Evolutionary conservation across 2,888 invertebrate species (phyloP).

Genomic region (Morpho helenor): DNA sequence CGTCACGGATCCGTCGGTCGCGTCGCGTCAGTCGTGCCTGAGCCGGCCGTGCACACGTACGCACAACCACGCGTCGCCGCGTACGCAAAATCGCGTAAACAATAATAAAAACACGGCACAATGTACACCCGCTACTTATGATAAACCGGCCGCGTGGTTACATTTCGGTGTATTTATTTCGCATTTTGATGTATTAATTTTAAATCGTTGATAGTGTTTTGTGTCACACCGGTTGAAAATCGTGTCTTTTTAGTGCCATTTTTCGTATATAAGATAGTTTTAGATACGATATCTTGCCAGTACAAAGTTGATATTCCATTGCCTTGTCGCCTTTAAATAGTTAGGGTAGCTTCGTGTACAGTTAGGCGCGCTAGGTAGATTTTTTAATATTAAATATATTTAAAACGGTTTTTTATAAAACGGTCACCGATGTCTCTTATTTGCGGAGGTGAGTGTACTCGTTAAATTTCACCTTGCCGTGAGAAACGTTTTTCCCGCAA

Average conservation of each 20-base stretch:
- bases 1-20: conserved; percentile 26
- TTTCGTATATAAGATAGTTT: conserved; percentile 49
- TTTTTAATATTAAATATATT: conserved; percentile 32
- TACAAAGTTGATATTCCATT: conserved; percentile 71
- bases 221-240: conserved; percentile 45
- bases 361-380: conserved; percentile 65
- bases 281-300: conserved; percentile 65
- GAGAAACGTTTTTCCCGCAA: conserved; percentile 26
- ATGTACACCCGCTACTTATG: conserved; percentile 54
- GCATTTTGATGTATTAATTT: conserved; percentile 66
- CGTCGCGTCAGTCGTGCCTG: conserved; percentile 35
- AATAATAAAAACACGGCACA: conserved; percentile 54
- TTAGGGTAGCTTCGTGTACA: conserved; percentile 56
- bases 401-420: conserved; percentile 38
- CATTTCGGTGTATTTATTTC: conserved; percentile 58
- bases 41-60: conserved; percentile 34
- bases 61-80: conserved; percentile 35
- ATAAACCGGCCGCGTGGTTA: conserved; percentile 41
- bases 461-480: conserved; percentile 31
- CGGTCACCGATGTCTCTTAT: conserved; percentile 64
- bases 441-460: conserved; percentile 67
- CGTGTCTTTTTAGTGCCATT: conserved; percentile 79
- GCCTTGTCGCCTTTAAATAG: conserved; percentile 68
- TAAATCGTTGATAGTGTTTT: conserved; percentile 42
- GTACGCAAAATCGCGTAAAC: conserved; percentile 51